Evolutionary conservation across 2,113 vertebrate species (phyloP).

Genomic region (Ursus arctos): DNA sequence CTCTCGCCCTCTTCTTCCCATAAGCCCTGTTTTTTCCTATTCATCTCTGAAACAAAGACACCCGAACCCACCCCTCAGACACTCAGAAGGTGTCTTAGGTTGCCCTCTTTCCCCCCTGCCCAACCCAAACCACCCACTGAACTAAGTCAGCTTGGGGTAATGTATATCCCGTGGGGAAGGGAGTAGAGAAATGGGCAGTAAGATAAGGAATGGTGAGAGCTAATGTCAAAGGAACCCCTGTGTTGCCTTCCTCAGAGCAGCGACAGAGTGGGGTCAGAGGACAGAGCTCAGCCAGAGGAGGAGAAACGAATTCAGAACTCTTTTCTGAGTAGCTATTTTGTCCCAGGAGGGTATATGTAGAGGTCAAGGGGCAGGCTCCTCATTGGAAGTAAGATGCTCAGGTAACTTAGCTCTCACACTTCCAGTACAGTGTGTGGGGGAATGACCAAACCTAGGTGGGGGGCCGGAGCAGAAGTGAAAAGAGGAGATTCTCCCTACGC

Average conservation of each 20-base stretch:
- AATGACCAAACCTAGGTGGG: neutral
- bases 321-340: neutral
- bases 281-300: neutral
- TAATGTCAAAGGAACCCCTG: neutral
- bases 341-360: neutral
- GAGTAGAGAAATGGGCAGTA: neutral
- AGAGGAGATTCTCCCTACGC: neutral
- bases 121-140: neutral
- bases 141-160: neutral
- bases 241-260: neutral
- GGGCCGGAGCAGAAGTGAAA: neutral
- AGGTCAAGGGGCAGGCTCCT: neutral
- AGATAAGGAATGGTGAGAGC: neutral
- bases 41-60: constrained; percentile 12
- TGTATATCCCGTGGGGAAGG: no score
- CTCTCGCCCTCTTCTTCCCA: constrained; percentile 26
- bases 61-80: neutral
- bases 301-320: neutral
- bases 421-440: neutral
- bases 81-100: neutral
- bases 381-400: neutral
- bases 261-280: neutral
- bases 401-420: neutral
- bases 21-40: neutral
- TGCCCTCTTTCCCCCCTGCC: neutral